Percentiles rank a stretch among this genome's conserved stretches.
These are phyloP conservation scores for Zeus faber DNA, from an alignment of 2,113 vertebrate genomes.

Conservation along the genomic window DNA sequence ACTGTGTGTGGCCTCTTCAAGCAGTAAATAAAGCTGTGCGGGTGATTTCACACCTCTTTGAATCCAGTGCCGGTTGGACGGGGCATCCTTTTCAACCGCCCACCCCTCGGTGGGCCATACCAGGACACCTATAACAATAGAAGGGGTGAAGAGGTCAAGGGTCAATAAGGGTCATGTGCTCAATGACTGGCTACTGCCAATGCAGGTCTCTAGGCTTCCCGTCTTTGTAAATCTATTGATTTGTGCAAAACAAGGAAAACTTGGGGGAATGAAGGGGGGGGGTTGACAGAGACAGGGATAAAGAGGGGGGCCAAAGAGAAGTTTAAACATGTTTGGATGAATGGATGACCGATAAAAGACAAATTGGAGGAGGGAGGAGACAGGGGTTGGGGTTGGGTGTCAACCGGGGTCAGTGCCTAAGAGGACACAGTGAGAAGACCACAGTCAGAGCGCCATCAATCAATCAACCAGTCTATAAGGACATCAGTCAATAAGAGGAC, in stretches of 20 bases:
- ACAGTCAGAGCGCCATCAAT: constrained; percentile 13
- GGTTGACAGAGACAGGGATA: neutral
- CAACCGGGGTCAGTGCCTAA: constrained; percentile 11
- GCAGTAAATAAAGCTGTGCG: constrained; percentile 20
- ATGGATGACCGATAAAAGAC: constrained; percentile 21
- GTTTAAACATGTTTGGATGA: constrained; percentile 23
- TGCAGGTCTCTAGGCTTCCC: constrained; percentile 15
- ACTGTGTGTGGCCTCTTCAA: constrained; percentile 19
- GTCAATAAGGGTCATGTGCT: constrained; percentile 42
- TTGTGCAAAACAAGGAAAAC: constrained; percentile 5
- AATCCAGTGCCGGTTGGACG: neutral
- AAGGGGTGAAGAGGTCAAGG: constrained; percentile 33
- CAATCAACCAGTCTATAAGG: constrained; percentile 10
- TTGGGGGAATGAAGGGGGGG: neutral
- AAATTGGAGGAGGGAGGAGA: neutral
- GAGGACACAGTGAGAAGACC: constrained; percentile 12
- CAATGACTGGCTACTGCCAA: constrained; percentile 30
- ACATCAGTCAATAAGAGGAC: constrained; percentile 12
- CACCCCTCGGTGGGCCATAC: neutral
- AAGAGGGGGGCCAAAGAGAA: neutral
- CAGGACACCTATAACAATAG: constrained; percentile 30
- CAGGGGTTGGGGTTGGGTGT: neutral
- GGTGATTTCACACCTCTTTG: constrained; percentile 22
- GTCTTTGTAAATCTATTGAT: constrained; percentile 7
- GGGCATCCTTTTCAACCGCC: constrained; percentile 13